phyloP scores from a whole-genome alignment of 2,888 invertebrate species.

The Ctenicera cuprea region DNA sequence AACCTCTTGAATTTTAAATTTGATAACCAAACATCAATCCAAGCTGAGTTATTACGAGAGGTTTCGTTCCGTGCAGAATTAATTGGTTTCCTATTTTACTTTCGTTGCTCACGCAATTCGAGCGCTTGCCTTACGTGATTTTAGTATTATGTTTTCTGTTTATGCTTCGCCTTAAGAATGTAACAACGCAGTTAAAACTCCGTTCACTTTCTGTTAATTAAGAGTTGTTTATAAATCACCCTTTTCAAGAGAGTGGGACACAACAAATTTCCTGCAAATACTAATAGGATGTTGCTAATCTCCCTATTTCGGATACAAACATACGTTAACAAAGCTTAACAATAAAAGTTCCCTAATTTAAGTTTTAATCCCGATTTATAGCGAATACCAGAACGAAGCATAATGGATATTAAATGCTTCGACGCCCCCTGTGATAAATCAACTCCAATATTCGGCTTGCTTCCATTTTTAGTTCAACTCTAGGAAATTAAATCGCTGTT shows the following conservation, averaged over 20 bases:
- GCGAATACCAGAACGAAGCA: conserved; percentile 59
- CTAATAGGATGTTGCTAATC: conserved; percentile 47
- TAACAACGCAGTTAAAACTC: conserved; percentile 23
- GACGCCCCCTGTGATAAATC: conserved; percentile 56
- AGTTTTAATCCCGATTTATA: conserved; percentile 67
- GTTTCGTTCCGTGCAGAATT: conserved; percentile 6
- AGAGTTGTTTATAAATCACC: conserved; percentile 28
- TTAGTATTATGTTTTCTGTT: conserved; percentile 8
- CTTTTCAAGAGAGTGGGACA: conserved; percentile 11
- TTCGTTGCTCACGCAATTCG: conserved; percentile 9
- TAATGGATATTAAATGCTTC: conserved; percentile 65
- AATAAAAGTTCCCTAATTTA: conserved; percentile 66
- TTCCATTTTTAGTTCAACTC: conserved; percentile 35
- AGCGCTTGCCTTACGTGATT: background rate
- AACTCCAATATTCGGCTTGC: conserved; percentile 40
- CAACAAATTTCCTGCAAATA: conserved; percentile 43
- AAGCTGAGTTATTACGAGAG: background rate
- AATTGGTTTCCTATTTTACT: conserved; percentile 19
- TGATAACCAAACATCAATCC: background rate
- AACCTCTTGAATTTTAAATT: background rate
- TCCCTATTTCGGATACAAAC: conserved; percentile 54
- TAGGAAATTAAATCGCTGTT: conserved; percentile 16
- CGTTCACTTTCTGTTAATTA: conserved; percentile 29
- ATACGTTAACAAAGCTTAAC: conserved; percentile 61
- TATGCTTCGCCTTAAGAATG: conserved; percentile 19